Evolutionary conservation across 2,113 vertebrate genomes (phyloP).

Genomic region (Monarcha castaneiventris): DNA sequence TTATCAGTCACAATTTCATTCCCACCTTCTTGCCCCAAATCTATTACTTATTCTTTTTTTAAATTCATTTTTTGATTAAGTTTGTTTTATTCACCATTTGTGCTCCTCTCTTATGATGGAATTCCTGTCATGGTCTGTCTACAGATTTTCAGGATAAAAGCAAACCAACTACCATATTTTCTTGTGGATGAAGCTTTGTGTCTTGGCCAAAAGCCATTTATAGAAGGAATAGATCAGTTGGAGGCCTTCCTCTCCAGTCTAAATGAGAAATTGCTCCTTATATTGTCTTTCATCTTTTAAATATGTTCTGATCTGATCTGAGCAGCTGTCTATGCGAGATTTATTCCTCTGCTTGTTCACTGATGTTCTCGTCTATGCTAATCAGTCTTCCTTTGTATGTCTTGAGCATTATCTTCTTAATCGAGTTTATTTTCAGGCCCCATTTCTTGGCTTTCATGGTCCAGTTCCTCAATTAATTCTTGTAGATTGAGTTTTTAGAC

Average conservation of each 20-base stretch:
- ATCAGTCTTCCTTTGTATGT: conserved; percentile 53
- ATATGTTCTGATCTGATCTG: conserved; percentile 41
- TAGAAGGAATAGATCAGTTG: conserved; percentile 31
- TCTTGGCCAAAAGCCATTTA: conserved; percentile 48
- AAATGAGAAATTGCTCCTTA: conserved; percentile 49
- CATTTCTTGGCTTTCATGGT: conserved; percentile 40
- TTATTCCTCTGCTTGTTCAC: conserved; percentile 43
- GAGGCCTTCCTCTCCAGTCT: conserved; percentile 46
- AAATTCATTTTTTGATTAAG: neutral
- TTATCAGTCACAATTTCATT: neutral
- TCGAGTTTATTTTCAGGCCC: conserved; percentile 53
- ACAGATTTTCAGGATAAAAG: conserved; percentile 35
- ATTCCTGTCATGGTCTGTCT: neutral
- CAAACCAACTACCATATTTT: conserved; percentile 37
- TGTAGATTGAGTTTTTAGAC: conserved; percentile 6
- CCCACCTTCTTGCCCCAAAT: neutral
- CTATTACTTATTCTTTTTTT: neutral
- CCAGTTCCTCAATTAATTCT: conserved; percentile 28
- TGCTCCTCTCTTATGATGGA: neutral
- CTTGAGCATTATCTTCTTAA: conserved; percentile 44
- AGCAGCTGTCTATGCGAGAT: conserved; percentile 44
- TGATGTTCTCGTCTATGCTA: conserved; percentile 33
- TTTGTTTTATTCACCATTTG: neutral
- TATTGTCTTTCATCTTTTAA: conserved; percentile 65
- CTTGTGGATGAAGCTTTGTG: neutral